These are phyloP conservation scores for Misgurnus anguillicaudatus DNA, from an alignment of 2,113 vertebrate species.

Conservation along the genomic window DNA sequence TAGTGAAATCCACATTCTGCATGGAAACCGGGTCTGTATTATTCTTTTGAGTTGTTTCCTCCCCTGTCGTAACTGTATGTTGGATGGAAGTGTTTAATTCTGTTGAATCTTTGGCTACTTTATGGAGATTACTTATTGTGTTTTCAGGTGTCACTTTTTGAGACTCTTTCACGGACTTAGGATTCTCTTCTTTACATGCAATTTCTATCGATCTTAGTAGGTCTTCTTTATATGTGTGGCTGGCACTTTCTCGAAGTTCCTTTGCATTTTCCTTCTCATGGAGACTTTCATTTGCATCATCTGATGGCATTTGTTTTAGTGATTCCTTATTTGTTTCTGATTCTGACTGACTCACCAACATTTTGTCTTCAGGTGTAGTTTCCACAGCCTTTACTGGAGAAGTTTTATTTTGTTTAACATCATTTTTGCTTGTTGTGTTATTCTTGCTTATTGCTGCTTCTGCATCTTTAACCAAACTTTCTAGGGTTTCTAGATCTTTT, in stretches of 20 bases:
- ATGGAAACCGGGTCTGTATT: neutral
- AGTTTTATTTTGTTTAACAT: neutral
- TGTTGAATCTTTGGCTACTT: neutral
- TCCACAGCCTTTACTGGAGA: neutral
- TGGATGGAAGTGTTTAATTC: neutral
- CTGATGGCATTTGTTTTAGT: neutral
- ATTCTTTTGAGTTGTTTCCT: constrained; percentile 4
- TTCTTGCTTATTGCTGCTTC: neutral
- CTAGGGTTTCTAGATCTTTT: neutral
- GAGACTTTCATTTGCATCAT: neutral
- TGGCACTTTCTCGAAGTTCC: neutral
- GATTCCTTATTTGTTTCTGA: constrained; percentile 1
- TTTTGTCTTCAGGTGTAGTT: constrained; percentile 22
- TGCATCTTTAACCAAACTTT: constrained; percentile 7
- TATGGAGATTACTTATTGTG: neutral
- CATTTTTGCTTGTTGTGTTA: neutral
- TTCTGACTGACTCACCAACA: neutral
- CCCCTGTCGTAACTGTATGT: neutral
- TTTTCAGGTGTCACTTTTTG: neutral
- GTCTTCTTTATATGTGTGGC: neutral
- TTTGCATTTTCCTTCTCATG: neutral
- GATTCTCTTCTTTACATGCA: constrained; percentile 13
- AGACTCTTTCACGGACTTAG: neutral
- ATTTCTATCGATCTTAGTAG: neutral
- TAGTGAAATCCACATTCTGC: constrained; percentile 16